Conservation (phyloP, 2,888 invertebrate species). For the Pasiphila rectangulata region DNA sequence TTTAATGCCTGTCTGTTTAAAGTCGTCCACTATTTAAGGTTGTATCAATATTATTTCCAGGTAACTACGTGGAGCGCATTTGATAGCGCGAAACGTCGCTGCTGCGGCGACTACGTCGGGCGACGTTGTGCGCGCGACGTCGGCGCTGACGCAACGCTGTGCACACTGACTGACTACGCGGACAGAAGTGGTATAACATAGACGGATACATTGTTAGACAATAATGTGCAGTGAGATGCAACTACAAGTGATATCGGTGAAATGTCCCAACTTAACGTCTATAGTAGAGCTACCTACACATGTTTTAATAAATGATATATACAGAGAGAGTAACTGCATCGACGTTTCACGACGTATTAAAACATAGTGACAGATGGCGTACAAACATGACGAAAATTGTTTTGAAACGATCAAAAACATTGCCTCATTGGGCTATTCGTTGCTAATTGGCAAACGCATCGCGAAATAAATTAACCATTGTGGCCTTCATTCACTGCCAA, state of each 20-base stretch:
- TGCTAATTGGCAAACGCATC: no score
- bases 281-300: background rate
- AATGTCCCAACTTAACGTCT: no score
- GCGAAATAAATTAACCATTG: no score
- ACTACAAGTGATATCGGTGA: conserved; percentile 4
- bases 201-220: background rate
- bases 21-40: no score
- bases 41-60: conserved; percentile 78
- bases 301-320: no score
- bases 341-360: no score
- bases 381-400: no score
- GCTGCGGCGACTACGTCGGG: conserved; percentile 69
- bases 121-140: conserved; percentile 60
- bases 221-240: background rate
- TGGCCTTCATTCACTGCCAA: conserved; percentile 13
- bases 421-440: no score
- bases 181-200: conserved; percentile 1
- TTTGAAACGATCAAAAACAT: background rate
- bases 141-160: conserved; percentile 34
- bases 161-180: conserved; percentile 5
- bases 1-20: no score
- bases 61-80: conserved; percentile 86
- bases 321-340: no score
- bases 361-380: no score
- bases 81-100: conserved; percentile 74